Evolutionary conservation across 1,140 invertebrate species (phyloP).

Genomic region (Andricus grossulariae): DNA sequence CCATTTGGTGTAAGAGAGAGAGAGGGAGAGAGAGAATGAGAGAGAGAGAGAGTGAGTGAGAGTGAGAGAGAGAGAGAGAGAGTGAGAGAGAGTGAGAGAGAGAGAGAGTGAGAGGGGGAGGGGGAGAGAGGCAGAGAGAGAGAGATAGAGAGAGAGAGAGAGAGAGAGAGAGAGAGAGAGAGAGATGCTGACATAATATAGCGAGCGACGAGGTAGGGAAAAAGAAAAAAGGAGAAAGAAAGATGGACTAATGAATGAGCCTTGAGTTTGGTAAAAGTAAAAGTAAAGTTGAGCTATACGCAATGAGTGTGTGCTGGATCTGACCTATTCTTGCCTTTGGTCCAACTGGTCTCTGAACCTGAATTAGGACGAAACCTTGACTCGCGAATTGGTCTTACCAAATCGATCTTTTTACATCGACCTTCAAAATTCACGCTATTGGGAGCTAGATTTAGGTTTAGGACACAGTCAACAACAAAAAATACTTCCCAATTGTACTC

Average conservation of each 20-base stretch:
- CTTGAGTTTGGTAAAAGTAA: conserved; percentile 70
- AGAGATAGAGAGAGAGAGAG: not conserved
- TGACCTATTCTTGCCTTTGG: conserved; percentile 62
- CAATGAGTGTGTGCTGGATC: conserved; percentile 41
- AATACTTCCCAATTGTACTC: not conserved
- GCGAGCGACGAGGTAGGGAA: not conserved
- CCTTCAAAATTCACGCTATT: conserved; percentile 16
- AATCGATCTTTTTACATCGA: not conserved
- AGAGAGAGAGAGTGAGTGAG: not conserved
- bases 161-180: not conserved
- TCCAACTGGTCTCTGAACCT: conserved; percentile 66
- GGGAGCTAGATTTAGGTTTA: not conserved
- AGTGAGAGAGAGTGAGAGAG: not conserved
- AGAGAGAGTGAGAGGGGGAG: not conserved
- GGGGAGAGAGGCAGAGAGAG: not conserved
- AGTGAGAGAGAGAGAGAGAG: too few species aligned
- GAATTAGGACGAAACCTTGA: conserved; percentile 72
- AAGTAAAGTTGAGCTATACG: conserved; percentile 57
- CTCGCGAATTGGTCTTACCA: conserved; percentile 41
- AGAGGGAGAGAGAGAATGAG: not conserved
- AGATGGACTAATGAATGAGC: conserved; percentile 27
- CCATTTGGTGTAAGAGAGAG: not conserved
- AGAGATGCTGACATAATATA: not conserved
- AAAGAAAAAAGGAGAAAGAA: conserved; percentile 24
- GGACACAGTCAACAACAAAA: not conserved